A percentile compares a stretch with the other conserved stretches of the same genome.
Evolutionary conservation across 2,113 vertebrate species (phyloP).

Genomic region (Trinectes maculatus): DNA sequence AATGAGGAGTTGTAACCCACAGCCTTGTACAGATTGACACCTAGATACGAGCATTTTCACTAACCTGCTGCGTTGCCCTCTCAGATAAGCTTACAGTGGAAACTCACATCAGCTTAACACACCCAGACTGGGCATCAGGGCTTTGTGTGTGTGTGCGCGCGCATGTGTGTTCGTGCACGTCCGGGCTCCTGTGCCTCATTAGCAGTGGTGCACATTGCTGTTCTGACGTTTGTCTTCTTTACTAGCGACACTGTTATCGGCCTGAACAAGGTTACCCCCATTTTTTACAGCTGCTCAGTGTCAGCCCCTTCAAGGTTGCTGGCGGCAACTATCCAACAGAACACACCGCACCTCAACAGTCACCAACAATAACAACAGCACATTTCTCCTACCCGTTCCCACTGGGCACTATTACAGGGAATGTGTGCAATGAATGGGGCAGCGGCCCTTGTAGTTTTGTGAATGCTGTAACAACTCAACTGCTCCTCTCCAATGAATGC

Average conservation of each 20-base stretch:
- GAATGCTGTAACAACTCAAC: background rate
- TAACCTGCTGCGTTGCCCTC: slow-evolving; percentile 16
- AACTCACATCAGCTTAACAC: slow-evolving; percentile 16
- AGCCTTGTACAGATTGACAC: slow-evolving; percentile 10
- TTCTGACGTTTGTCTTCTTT: slow-evolving; percentile 26
- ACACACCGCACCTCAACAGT: slow-evolving; percentile 13
- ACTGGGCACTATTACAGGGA: background rate
- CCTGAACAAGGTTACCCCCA: slow-evolving; percentile 35
- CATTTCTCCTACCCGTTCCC: slow-evolving; percentile 11
- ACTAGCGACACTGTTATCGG: slow-evolving; percentile 23
- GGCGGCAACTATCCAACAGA: slow-evolving; percentile 29
- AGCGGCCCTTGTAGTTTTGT: background rate
- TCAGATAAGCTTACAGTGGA: slow-evolving; percentile 11
- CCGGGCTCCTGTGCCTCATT: slow-evolving; percentile 31
- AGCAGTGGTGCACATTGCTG: slow-evolving; percentile 24
- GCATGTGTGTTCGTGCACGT: background rate
- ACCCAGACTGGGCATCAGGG: background rate
- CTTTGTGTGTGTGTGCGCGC: background rate
- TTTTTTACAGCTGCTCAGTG: slow-evolving; percentile 28
- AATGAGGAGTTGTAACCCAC: slow-evolving; percentile 31
- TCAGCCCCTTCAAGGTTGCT: slow-evolving; percentile 37
- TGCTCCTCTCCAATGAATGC: slow-evolving; percentile 15
- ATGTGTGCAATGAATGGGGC: slow-evolving; percentile 10
- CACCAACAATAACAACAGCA: slow-evolving; percentile 19
- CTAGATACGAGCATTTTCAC: slow-evolving; percentile 23